Percentiles rank a stretch among this genome's conserved stretches.
phyloP scores from a whole-genome alignment of 2,113 vertebrate genomes.

The Mirounga angustirostris region DNA sequence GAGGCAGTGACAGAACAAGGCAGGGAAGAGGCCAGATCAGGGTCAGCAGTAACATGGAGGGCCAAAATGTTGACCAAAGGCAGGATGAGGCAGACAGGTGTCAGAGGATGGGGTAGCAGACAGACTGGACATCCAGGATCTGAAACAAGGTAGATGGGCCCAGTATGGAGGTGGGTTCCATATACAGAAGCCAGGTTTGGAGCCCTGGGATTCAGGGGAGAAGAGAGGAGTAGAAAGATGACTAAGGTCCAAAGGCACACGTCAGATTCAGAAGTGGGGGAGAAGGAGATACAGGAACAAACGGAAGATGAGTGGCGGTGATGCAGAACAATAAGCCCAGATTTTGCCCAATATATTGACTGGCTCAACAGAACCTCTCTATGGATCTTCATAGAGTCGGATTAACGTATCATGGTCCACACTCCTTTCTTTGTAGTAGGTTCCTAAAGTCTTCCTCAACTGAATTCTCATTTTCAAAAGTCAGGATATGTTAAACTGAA shows the following conservation, averaged over 20 bases:
- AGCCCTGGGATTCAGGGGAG: not conserved
- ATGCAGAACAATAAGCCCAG: not conserved
- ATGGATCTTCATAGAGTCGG: not conserved
- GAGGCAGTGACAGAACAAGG: not conserved
- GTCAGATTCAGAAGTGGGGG: not conserved
- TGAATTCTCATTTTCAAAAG: not conserved
- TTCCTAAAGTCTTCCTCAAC: not conserved
- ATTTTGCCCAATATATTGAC: not conserved
- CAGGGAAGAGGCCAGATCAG: not conserved
- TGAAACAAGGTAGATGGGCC: fast-evolving
- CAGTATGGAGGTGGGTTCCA: not conserved
- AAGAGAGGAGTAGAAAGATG: not conserved
- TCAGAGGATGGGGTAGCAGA: not conserved
- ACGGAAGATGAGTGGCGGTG: not conserved
- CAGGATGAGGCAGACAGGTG: not conserved
- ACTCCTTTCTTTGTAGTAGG: not conserved
- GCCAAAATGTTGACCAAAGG: not conserved
- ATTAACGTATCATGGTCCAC: not conserved
- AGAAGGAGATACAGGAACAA: not conserved
- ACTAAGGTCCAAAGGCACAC: not conserved
- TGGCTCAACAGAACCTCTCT: not conserved
- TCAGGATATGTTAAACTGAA: not conserved
- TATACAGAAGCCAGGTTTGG: not conserved
- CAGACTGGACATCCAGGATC: not conserved
- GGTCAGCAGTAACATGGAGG: not conserved